Evolutionary conservation across 2,888 invertebrate genomes (phyloP).

Genomic region (Odontothrips loti): DNA sequence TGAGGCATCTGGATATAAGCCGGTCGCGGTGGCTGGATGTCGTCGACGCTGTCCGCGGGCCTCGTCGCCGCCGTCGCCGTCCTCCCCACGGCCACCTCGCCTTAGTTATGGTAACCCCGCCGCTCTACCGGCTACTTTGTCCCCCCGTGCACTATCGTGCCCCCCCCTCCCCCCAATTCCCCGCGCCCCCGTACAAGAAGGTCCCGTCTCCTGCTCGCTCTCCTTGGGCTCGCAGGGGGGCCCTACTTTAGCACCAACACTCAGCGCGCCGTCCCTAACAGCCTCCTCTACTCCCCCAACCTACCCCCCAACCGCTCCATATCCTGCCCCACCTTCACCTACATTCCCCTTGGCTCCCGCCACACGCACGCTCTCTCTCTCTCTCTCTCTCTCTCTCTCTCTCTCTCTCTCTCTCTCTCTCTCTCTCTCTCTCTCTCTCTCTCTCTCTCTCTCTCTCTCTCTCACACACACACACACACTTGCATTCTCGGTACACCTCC

Average conservation of each 20-base stretch:
- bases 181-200: not conserved
- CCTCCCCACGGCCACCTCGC: not conserved
- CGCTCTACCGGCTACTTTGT: not conserved
- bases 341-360: slow-evolving; percentile 1
- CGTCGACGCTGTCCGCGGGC: no score
- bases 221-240: not conserved
- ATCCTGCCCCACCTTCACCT: not conserved
- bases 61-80: no score
- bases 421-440: no score
- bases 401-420: not conserved
- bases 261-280: slow-evolving; percentile 7
- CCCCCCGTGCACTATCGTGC: slow-evolving; percentile 1
- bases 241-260: slow-evolving; percentile 12
- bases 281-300: not conserved
- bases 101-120: not conserved
- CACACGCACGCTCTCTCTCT: not conserved
- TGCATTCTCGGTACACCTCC: no score
- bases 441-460: no score
- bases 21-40: no score
- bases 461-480: no score
- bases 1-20: no score
- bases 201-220: not conserved
- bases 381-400: not conserved
- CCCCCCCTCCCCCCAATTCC: not conserved
- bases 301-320: not conserved